These are phyloP conservation scores for Enoplosus armatus DNA, from an alignment of 2,797 vertebrate species.

Conservation along the genomic window DNA sequence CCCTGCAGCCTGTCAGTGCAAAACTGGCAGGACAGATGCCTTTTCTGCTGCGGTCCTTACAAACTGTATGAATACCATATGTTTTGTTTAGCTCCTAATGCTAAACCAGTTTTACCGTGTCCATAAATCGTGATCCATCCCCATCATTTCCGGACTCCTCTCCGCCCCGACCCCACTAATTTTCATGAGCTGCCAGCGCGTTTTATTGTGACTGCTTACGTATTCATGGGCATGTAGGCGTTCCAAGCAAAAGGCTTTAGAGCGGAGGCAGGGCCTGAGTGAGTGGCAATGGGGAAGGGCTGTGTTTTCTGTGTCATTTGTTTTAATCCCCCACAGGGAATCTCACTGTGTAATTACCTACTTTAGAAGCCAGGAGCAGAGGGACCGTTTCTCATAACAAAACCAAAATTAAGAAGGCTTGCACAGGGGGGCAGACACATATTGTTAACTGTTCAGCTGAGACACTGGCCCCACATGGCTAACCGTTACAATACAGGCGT, in stretches of 20 bases:
- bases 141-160: slow-evolving; percentile 39
- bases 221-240: slow-evolving; percentile 62
- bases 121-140: slow-evolving; percentile 58
- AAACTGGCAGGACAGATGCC: slow-evolving; percentile 75
- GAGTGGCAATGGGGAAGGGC: slow-evolving; percentile 52
- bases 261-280: slow-evolving; percentile 44
- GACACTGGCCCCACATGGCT: slow-evolving; percentile 24
- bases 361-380: slow-evolving; percentile 69
- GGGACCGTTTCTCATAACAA: slow-evolving; percentile 75
- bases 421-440: slow-evolving; percentile 43
- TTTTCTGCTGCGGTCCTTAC: slow-evolving; percentile 41
- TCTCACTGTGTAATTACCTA: slow-evolving; percentile 82
- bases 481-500: slow-evolving; percentile 24
- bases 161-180: slow-evolving; percentile 59
- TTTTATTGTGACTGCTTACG: slow-evolving; percentile 67
- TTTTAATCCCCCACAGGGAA: slow-evolving; percentile 79
- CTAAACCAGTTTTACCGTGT: slow-evolving; percentile 48
- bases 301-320: slow-evolving; percentile 79
- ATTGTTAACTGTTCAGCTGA: slow-evolving; percentile 70
- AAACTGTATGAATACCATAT: slow-evolving; percentile 64
- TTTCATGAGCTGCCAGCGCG: slow-evolving; percentile 67
- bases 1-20: slow-evolving; percentile 67
- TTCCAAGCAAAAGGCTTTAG: slow-evolving; percentile 64
- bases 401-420: slow-evolving; percentile 68
- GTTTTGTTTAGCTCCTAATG: slow-evolving; percentile 65